These are phyloP conservation scores for Drosophila suboccidentalis DNA, from an alignment of 2,888 invertebrate genomes.

Conservation along the genomic window DNA sequence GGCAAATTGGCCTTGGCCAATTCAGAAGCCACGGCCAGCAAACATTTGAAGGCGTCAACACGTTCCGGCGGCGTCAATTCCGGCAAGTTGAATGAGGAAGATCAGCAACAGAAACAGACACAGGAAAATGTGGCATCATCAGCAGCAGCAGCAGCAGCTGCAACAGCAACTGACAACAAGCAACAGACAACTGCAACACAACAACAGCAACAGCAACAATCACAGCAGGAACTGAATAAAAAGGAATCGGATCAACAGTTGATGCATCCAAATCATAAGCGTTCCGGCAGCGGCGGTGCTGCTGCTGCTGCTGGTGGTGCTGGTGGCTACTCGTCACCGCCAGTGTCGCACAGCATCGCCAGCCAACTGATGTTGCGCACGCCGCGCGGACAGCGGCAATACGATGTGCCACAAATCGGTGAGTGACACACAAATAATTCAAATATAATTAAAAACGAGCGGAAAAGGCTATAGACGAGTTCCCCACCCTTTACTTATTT, in stretches of 20 bases:
- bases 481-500: no score
- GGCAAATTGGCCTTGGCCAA: slow-evolving; percentile 74
- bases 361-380: slow-evolving; percentile 93
- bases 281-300: slow-evolving; percentile 76
- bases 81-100: slow-evolving; percentile 6
- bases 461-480: no score
- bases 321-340: slow-evolving; percentile 70
- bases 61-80: slow-evolving; percentile 51
- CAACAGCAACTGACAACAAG: slow-evolving; percentile 9
- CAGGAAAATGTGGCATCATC: neutral
- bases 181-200: slow-evolving; percentile 4
- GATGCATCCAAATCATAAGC: slow-evolving; percentile 82
- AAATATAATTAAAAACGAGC: no score
- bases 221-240: slow-evolving; percentile 52
- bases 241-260: slow-evolving; percentile 68
- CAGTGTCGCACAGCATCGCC: slow-evolving; percentile 88
- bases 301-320: slow-evolving; percentile 47
- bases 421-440: slow-evolving; percentile 83
- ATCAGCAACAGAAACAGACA: neutral
- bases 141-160: slow-evolving; percentile 15
- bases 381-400: slow-evolving; percentile 91
- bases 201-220: slow-evolving; percentile 20
- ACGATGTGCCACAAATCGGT: slow-evolving; percentile 96
- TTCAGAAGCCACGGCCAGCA: slow-evolving; percentile 81
- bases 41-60: slow-evolving; percentile 62